Percentiles rank a stretch among this genome's conserved stretches.
phyloP scores from a whole-genome alignment of 2,797 vertebrate genomes.

The Cottoperca gobio region DNA sequence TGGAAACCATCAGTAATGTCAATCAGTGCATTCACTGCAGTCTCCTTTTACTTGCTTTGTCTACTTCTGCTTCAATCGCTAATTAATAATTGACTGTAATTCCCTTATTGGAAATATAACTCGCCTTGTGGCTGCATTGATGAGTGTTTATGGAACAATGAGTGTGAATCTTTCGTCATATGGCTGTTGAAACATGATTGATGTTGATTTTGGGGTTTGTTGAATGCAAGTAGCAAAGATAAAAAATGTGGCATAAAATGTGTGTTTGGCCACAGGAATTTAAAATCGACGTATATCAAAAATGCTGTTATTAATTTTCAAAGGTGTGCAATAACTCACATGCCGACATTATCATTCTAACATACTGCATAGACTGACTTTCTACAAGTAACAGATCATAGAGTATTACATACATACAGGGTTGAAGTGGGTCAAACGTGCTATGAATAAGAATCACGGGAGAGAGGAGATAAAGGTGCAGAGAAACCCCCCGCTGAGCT shows the following conservation, averaged over 20 bases:
- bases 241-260: too few relatives aligned
- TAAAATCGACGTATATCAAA: neutral
- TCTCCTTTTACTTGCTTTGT: neutral
- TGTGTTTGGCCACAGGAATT: neutral
- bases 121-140: neutral
- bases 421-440: conserved; percentile 56
- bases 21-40: neutral
- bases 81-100: neutral
- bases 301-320: neutral
- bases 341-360: neutral
- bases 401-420: neutral
- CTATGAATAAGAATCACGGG: conserved; percentile 64
- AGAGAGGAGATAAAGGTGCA: conserved; percentile 38
- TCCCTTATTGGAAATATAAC: neutral
- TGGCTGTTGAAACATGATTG: neutral
- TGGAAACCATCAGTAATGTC: neutral
- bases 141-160: neutral
- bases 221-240: neutral
- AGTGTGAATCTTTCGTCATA: neutral
- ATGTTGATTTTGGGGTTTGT: neutral
- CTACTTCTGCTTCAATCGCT: neutral
- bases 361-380: neutral
- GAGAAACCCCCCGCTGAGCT: conserved; percentile 31
- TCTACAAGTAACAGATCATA: neutral
- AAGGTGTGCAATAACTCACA: neutral